These are phyloP conservation scores for Melanogrammus aeglefinus DNA, from an alignment of 2,797 vertebrate species.

Conservation along the genomic window DNA sequence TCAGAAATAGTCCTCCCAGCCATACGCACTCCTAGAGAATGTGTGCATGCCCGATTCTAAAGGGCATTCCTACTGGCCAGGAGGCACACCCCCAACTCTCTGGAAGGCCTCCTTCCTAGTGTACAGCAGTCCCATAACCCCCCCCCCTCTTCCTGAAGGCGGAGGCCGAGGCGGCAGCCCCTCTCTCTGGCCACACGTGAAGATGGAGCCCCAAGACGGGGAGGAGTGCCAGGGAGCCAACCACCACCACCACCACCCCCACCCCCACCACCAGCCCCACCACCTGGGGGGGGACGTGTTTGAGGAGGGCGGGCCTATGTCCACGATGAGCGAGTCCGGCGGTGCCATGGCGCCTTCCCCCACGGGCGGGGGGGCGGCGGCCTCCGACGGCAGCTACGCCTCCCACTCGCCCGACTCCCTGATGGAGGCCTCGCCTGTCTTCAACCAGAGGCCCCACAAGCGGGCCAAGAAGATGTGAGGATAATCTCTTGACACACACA, in stretches of 20 bases:
- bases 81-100: not conserved
- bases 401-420: constrained; percentile 94
- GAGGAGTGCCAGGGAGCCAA: constrained; percentile 83
- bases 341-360: constrained; percentile 83
- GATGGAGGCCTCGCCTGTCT: constrained; percentile 91
- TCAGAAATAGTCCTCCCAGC: too few species aligned
- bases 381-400: constrained; percentile 88
- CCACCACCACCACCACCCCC: constrained; percentile 54
- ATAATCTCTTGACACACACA: not conserved
- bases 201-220: constrained; percentile 93
- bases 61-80: not conserved
- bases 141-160: constrained; percentile 51
- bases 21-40: too few species aligned
- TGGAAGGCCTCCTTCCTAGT: not conserved
- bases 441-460: constrained; percentile 93
- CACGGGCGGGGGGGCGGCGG: constrained; percentile 52
- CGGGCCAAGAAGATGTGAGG: constrained; percentile 88
- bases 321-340: constrained; percentile 92
- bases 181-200: constrained; percentile 94
- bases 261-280: constrained; percentile 66
- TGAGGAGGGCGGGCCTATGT: constrained; percentile 92
- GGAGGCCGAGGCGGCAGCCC: constrained; percentile 82
- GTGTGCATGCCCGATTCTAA: too few species aligned
- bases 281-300: constrained; percentile 91
- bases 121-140: not conserved